phyloP scores from a whole-genome alignment of 2,888 invertebrate species.

The Coleophora flavipennella region DNA sequence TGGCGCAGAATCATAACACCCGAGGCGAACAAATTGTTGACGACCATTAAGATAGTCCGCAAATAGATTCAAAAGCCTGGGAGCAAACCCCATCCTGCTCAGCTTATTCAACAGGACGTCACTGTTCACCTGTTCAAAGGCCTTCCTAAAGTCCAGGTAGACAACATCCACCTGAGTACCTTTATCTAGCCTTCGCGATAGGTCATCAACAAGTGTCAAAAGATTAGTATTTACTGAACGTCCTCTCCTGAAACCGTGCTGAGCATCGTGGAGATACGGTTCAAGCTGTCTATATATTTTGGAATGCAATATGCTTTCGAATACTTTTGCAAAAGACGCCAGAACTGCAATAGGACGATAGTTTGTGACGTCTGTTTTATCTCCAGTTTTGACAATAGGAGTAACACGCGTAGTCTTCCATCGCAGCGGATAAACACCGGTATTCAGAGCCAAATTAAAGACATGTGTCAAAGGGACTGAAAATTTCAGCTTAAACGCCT shows the following conservation, averaged over 20 bases:
- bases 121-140: slow-evolving; percentile 3
- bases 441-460: neutral
- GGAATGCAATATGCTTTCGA: slow-evolving; percentile 2
- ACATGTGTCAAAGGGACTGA: slow-evolving; percentile 1
- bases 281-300: slow-evolving; percentile 3
- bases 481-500: neutral
- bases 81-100: neutral
- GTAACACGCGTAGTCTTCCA: slow-evolving; percentile 6
- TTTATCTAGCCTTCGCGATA: slow-evolving; percentile 1
- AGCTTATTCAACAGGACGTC: slow-evolving; percentile 1
- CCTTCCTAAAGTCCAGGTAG: slow-evolving; percentile 3
- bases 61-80: neutral
- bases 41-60: slow-evolving; percentile 1
- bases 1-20: neutral
- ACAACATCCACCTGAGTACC: slow-evolving; percentile 5
- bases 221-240: slow-evolving; percentile 7
- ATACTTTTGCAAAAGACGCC: slow-evolving; percentile 5
- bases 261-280: slow-evolving; percentile 2
- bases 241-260: slow-evolving; percentile 5
- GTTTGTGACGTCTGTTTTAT: neutral
- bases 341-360: slow-evolving; percentile 8
- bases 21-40: slow-evolving; percentile 1
- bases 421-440: slow-evolving; percentile 1
- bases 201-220: neutral
- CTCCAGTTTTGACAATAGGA: slow-evolving; percentile 2